Percentiles rank a stretch among this genome's conserved stretches.
Evolutionary conservation across 2,113 vertebrate species (phyloP).

Genomic region (Nesoenas mayeri): DNA sequence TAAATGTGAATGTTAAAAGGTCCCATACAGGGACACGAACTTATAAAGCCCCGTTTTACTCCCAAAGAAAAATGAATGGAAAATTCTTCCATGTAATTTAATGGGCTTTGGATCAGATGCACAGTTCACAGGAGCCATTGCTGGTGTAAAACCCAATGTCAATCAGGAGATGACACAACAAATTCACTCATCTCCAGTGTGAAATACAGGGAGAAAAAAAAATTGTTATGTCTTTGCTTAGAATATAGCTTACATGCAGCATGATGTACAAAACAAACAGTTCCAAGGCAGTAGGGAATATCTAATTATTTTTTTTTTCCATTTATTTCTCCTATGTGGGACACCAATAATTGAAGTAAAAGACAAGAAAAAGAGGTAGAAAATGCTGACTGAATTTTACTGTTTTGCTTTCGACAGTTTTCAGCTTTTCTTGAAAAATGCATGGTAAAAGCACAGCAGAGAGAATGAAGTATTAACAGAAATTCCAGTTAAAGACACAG

Average conservation of each 20-base stretch:
- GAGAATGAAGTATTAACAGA: not conserved
- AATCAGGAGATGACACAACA: not conserved
- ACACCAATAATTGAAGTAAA: not conserved
- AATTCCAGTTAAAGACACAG: not conserved
- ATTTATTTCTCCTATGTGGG: not conserved
- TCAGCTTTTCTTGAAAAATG: not conserved
- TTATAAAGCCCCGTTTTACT: constrained; percentile 16
- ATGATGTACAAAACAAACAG: not conserved
- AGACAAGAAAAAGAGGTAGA: not conserved
- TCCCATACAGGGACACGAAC: not conserved
- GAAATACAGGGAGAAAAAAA: not conserved
- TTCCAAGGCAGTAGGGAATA: not conserved
- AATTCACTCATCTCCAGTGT: not conserved
- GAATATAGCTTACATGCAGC: not conserved
- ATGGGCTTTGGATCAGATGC: not conserved
- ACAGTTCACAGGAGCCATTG: not conserved
- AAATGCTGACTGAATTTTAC: not conserved
- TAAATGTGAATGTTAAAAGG: constrained; percentile 12
- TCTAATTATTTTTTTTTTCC: not conserved
- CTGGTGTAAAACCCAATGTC: not conserved
- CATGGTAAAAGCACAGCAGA: not conserved
- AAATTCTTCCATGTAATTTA: constrained; percentile 19
- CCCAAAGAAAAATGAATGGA: not conserved
- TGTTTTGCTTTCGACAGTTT: not conserved
- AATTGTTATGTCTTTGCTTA: not conserved